Conservation (phyloP, 2,113 vertebrate species). For the Elephantulus edwardii region DNA sequence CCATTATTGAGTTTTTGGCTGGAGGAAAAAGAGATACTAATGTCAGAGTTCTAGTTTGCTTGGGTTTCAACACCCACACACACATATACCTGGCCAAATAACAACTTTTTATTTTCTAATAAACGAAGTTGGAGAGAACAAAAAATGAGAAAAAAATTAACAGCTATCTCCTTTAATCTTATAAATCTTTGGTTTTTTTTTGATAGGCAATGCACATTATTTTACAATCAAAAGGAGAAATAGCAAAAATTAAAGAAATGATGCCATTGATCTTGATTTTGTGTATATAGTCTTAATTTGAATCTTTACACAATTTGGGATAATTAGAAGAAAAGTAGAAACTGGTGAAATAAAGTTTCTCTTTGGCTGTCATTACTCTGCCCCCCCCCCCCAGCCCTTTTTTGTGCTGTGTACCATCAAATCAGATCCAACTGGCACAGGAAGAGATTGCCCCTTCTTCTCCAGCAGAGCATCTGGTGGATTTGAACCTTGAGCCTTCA, state of each 20-base stretch:
- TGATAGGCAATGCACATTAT: not conserved
- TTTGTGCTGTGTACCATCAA: too few species aligned
- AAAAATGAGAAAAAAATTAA: constrained; percentile 33
- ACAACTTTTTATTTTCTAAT: constrained; percentile 40
- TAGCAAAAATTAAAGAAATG: constrained; percentile 13
- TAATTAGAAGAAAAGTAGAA: not conserved
- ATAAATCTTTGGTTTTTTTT: not conserved
- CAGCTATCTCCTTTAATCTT: not conserved
- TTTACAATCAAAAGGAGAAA: constrained; percentile 40
- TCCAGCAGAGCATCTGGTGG: too few species aligned
- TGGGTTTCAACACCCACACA: constrained; percentile 33
- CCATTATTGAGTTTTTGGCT: constrained; percentile 10
- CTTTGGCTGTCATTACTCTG: too few species aligned
- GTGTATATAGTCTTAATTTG: not conserved
- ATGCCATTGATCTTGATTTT: not conserved
- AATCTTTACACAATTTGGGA: constrained; percentile 4
- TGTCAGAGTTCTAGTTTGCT: constrained; percentile 29
- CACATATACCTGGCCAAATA: not conserved
- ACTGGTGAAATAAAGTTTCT: constrained; percentile 20
- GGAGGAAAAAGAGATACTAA: constrained; percentile 37
- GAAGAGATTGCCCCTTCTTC: too few species aligned
- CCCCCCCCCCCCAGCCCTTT: too few species aligned
- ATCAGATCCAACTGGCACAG: too few species aligned
- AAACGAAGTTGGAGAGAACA: constrained; percentile 8
- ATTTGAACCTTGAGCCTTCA: too few species aligned